Evolutionary conservation across 2,888 invertebrate genomes (phyloP), one percentile per base, ranked within the genome.

Genomic region (Xiphydria camelus): DNA sequence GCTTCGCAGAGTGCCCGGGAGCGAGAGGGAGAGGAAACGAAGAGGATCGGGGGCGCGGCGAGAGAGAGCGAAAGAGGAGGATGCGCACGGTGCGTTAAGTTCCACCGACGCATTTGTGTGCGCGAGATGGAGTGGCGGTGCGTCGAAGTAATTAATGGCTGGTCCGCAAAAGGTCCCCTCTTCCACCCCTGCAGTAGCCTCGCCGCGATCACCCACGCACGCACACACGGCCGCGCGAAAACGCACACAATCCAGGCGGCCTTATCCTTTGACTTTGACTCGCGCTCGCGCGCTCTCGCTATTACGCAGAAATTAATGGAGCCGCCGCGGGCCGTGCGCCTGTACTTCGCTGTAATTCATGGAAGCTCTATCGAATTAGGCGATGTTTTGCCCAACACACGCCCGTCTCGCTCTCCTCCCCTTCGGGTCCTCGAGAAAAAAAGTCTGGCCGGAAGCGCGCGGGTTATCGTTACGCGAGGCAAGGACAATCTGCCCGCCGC

Each of bases 91-190:
- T 35, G 37, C 43, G 26, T 41, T 37, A 12, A 47, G 44, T 43
- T 47, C 44, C 50, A 44, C 31, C 34, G 47, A 50, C 47, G 50
- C 50, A 50, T 50, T 50, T 47, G 47, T 57, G 49, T 47, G 61
- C 70, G n/a, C n/a, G n/a, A 50, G 54, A 54, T 52, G 45, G 50
- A 54, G 56, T 52, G 51, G n/a, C n/a, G n/a, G 42, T 53, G 54
- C 54, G 52, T 52, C 42, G 45, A 47, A 49, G 54, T 56, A 56
- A 56, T 56, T 56, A 56, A 56, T 56, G 51, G 50, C 45, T 45
- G 45, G 48, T 40, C 49, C 48, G 51, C 48, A 54, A 47, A 56
- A 48, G 49, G 19, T 31, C 43, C 34, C 23, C 22, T 23, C 26
- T 40, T 42, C 49, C 20, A 17, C 46, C 22, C 49, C 31, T 32